Evolutionary conservation across 2,888 invertebrate species (phyloP).

Genomic region (Xylocampa areola): DNA sequence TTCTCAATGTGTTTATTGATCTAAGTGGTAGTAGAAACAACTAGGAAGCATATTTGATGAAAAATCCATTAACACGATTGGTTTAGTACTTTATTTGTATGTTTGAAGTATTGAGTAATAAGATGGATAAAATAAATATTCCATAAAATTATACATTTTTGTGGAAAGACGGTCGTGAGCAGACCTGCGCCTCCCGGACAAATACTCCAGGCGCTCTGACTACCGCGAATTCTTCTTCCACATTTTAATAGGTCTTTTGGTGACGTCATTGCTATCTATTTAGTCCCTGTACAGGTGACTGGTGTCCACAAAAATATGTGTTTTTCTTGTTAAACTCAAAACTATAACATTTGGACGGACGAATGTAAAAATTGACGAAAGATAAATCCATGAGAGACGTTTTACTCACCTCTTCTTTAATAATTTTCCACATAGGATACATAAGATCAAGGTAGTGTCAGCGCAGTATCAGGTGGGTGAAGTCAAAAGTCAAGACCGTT

Average conservation of each 20-base stretch:
- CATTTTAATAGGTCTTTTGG: too few species aligned
- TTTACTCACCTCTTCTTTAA: neutral
- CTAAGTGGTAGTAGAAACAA: constrained; percentile 36
- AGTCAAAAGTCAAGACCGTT: constrained; percentile 11
- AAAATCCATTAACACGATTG: constrained; percentile 18
- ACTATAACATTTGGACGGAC: too few species aligned
- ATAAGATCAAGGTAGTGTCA: constrained; percentile 8
- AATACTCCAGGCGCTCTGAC: too few species aligned
- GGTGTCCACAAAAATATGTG: too few species aligned
- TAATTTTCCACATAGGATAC: constrained; percentile 1
- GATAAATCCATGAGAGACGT: neutral
- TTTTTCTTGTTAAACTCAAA: neutral
- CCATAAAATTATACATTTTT: too few species aligned
- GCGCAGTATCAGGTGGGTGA: neutral
- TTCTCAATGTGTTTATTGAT: constrained; percentile 54
- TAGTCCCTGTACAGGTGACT: too few species aligned
- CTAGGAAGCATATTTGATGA: constrained; percentile 25
- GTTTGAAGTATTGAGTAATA: too few species aligned
- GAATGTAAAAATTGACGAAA: constrained; percentile 1
- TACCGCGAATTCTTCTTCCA: too few species aligned
- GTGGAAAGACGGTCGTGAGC: too few species aligned
- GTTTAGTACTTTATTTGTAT: neutral
- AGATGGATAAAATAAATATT: too few species aligned
- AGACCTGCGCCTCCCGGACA: too few species aligned
- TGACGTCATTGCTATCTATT: too few species aligned